Evolutionary conservation across 2,888 invertebrate species (phyloP).

Genomic region (Drosophila colorata): DNA sequence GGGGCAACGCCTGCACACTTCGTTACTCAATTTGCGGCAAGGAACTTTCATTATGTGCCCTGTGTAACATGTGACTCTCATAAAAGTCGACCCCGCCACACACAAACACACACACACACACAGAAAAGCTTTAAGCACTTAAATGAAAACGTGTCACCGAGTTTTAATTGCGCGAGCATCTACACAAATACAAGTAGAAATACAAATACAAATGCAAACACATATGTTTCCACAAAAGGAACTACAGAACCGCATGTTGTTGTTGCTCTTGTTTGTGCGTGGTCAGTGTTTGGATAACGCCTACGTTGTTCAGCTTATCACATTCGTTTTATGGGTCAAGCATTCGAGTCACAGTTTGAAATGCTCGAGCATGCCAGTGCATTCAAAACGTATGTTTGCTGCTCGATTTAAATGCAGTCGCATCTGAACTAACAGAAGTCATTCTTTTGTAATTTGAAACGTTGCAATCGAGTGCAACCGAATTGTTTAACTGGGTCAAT

Average conservation of each 20-base stretch:
- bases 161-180: slow-evolving; percentile 66
- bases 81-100: slow-evolving; percentile 48
- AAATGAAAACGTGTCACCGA: slow-evolving; percentile 72
- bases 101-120: slow-evolving; percentile 15
- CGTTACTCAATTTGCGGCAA: slow-evolving; percentile 64
- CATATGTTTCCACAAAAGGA: slow-evolving; percentile 6
- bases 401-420: neutral
- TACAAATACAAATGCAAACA: slow-evolving; percentile 5
- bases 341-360: slow-evolving; percentile 46
- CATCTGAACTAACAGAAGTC: too few relatives aligned
- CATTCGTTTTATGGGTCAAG: slow-evolving; percentile 64
- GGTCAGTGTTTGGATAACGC: slow-evolving; percentile 62
- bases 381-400: slow-evolving; percentile 3
- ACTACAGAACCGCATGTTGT: slow-evolving; percentile 3
- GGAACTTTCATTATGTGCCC: slow-evolving; percentile 54
- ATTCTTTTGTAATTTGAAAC: too few relatives aligned
- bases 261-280: slow-evolving; percentile 36
- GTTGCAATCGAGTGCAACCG: too few relatives aligned
- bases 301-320: slow-evolving; percentile 50
- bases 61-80: slow-evolving; percentile 53
- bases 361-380: slow-evolving; percentile 9
- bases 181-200: slow-evolving; percentile 27
- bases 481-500: too few relatives aligned
- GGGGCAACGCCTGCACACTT: slow-evolving; percentile 50
- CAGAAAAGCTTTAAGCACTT: slow-evolving; percentile 48